Evolutionary conservation across 2,888 invertebrate genomes (phyloP).

Genomic region (Amblyjoppa proteus): DNA sequence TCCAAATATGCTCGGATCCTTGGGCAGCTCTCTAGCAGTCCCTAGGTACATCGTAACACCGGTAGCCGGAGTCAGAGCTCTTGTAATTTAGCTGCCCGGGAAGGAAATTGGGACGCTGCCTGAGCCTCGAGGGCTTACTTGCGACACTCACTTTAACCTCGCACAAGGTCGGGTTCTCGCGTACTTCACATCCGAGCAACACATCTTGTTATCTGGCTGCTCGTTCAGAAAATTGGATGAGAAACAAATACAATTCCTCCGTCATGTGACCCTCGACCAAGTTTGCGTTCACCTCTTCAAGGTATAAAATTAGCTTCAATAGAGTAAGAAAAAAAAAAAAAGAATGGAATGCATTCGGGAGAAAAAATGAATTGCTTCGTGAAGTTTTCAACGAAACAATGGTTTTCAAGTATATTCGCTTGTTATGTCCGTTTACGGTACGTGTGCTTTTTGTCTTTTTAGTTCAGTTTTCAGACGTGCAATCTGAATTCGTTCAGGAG

Average conservation of each 20-base stretch:
- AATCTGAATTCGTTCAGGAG: constrained; percentile 39
- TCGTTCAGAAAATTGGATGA: constrained; percentile 39
- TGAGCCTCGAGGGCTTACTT: constrained; percentile 56
- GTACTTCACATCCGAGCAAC: constrained; percentile 17
- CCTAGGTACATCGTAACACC: constrained; percentile 10
- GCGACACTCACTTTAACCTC: constrained; percentile 48
- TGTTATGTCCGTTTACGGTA: not conserved
- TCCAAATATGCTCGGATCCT: constrained; percentile 45
- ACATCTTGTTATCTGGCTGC: constrained; percentile 18
- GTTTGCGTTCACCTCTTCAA: not conserved
- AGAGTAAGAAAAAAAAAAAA: not conserved
- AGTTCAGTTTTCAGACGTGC: not conserved
- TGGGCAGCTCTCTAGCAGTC: not conserved
- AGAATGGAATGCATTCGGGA: not conserved
- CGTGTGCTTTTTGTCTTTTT: not conserved
- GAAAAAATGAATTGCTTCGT: not conserved
- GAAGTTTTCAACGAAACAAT: not conserved
- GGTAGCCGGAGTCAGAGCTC: constrained; percentile 21
- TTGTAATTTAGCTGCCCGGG: constrained; percentile 49
- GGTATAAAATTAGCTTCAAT: not conserved
- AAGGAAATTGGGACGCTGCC: constrained; percentile 61
- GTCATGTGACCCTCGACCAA: constrained; percentile 17
- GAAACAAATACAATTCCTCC: constrained; percentile 12
- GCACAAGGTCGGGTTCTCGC: constrained; percentile 49
- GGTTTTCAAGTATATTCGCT: not conserved